Evolutionary conservation across 2,113 vertebrate genomes (phyloP).

Genomic region (Heterochromis multidens): DNA sequence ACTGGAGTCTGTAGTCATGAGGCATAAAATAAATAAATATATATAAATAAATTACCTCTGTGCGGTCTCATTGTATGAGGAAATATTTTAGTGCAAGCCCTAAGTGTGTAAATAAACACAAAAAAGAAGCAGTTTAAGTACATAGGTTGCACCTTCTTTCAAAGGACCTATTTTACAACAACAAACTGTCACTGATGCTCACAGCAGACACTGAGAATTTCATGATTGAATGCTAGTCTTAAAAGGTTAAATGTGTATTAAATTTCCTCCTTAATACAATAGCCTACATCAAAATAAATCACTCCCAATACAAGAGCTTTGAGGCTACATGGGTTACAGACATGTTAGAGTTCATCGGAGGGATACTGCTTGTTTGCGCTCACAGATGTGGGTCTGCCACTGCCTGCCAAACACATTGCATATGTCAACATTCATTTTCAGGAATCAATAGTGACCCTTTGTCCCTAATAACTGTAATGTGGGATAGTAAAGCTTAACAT

Average conservation of each 20-base stretch:
- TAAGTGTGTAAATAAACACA: not conserved
- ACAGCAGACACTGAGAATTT: not conserved
- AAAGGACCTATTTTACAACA: not conserved
- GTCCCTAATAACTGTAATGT: slow-evolving; percentile 20
- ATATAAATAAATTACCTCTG: not conserved
- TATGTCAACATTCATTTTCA: slow-evolving; percentile 53
- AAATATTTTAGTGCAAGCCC: not conserved
- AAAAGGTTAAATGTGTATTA: not conserved
- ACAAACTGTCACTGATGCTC: not conserved
- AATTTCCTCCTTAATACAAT: not conserved
- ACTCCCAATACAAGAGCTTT: not conserved
- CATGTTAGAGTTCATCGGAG: slow-evolving; percentile 20
- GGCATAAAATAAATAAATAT: not conserved
- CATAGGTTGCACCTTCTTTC: not conserved
- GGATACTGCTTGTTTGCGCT: slow-evolving; percentile 30
- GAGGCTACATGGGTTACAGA: slow-evolving; percentile 16
- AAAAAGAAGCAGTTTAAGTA: not conserved
- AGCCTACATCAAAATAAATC: not conserved
- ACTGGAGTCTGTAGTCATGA: not conserved
- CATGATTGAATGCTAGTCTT: not conserved
- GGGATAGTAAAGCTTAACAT: slow-evolving; percentile 12
- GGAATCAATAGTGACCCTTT: slow-evolving; percentile 56
- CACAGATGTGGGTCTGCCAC: slow-evolving; percentile 41
- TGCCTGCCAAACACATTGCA: slow-evolving; percentile 26
- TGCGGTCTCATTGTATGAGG: not conserved